Conservation (phyloP, 2,888 invertebrate species). For the Deroplatys truncata region DNA sequence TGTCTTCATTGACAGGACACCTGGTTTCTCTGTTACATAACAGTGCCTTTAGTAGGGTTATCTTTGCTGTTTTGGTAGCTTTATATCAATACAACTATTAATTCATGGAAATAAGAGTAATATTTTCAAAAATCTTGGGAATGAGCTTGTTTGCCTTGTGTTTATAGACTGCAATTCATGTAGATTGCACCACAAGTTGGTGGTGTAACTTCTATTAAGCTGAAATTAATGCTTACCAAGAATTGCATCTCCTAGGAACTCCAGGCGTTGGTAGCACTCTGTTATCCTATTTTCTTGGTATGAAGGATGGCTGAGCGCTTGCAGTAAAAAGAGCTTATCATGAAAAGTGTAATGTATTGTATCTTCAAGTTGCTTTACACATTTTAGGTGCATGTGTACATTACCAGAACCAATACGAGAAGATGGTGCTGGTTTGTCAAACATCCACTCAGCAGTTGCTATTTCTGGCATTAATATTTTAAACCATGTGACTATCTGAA, state of each 20-base stretch:
- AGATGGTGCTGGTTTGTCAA: constrained; percentile 40
- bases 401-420: constrained; percentile 3
- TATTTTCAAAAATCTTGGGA: too few relatives aligned
- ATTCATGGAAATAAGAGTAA: too few relatives aligned
- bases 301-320: constrained; percentile 91
- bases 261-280: constrained; percentile 84
- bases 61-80: too few relatives aligned
- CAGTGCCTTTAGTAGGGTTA: too few relatives aligned
- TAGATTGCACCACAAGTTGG: too few relatives aligned
- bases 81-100: too few relatives aligned
- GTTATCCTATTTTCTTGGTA: constrained; percentile 78
- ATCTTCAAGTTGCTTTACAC: constrained; percentile 51
- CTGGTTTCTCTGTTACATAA: too few relatives aligned
- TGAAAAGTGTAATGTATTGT: constrained; percentile 72
- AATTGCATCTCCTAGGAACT: constrained; percentile 89
- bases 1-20: too few relatives aligned
- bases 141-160: too few relatives aligned
- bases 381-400: constrained; percentile 39
- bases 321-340: constrained; percentile 75
- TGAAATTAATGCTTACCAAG: constrained; percentile 48
- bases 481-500: constrained; percentile 61
- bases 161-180: too few relatives aligned
- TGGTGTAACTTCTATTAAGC: too few relatives aligned
- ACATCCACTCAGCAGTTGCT: constrained; percentile 38
- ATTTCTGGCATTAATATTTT: constrained; percentile 51